Conservation (phyloP, 2,797 vertebrate genomes). For the Lacerta bilineata region DNA sequence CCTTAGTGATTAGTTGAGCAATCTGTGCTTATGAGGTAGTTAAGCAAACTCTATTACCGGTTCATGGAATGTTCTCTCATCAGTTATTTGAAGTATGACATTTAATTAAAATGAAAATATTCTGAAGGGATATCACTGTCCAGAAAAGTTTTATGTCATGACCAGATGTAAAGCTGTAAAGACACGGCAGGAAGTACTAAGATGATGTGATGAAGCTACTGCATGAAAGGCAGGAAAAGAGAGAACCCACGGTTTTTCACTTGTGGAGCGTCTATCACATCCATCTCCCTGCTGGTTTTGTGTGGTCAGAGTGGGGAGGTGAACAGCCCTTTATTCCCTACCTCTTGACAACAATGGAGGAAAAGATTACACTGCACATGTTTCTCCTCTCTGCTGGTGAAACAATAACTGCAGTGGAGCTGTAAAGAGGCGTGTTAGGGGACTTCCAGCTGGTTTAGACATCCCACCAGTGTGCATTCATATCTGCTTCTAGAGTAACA, state of each 20-base stretch:
- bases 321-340: neutral
- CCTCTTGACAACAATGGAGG: too few species aligned
- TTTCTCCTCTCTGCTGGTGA: too few species aligned
- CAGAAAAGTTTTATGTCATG: conserved; percentile 33
- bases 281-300: neutral
- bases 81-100: conserved; percentile 59
- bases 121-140: conserved; percentile 32
- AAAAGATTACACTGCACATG: too few species aligned
- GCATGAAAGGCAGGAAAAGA: neutral
- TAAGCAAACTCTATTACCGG: conserved; percentile 31
- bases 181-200: conserved; percentile 52
- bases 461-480: too few species aligned
- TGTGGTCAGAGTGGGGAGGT: neutral
- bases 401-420: too few species aligned
- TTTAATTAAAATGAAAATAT: conserved; percentile 71
- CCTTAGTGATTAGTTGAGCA: conserved; percentile 32
- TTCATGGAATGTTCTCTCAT: conserved; percentile 39
- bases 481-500: too few species aligned
- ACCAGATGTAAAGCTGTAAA: conserved; percentile 52
- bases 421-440: too few species aligned
- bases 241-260: neutral
- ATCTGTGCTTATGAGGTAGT: conserved; percentile 29
- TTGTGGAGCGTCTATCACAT: neutral
- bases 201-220: conserved; percentile 39
- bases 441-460: too few species aligned